These are phyloP conservation scores for Bos javanicus DNA, from an alignment of 2,113 vertebrate genomes.

Conservation along the genomic window DNA sequence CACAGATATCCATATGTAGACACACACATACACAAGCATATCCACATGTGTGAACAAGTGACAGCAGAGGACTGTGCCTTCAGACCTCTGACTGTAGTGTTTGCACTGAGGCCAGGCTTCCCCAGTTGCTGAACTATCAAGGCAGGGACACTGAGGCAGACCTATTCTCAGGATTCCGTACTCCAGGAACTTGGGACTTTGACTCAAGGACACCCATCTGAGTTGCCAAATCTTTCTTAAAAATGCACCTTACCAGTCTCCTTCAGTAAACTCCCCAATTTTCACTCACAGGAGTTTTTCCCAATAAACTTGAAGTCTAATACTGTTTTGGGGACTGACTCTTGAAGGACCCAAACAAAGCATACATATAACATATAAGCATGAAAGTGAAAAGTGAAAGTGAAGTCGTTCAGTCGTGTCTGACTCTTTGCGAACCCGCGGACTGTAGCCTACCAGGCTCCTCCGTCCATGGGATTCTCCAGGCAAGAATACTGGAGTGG, in stretches of 20 bases:
- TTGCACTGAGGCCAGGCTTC: background rate
- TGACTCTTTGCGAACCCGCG: fast-evolving
- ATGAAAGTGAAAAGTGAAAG: too few species aligned
- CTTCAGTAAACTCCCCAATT: background rate
- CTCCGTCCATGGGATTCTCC: too few species aligned
- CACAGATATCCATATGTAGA: background rate
- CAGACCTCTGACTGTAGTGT: background rate
- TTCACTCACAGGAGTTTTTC: background rate
- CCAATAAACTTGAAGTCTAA: background rate
- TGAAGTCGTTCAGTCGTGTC: too few species aligned
- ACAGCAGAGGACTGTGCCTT: background rate
- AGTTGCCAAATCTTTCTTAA: background rate
- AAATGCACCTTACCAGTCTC: background rate
- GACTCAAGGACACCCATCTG: background rate
- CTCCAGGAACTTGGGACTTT: background rate
- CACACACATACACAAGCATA: background rate
- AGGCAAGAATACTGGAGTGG: too few species aligned
- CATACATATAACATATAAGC: background rate
- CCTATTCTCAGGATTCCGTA: background rate
- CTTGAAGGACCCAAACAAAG: background rate
- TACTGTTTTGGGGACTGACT: background rate
- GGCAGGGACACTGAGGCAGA: background rate
- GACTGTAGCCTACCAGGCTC: too few species aligned
- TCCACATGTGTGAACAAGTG: background rate
- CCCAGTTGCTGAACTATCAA: background rate